Base-by-base conservation (phyloP, 2,797 vertebrate species). In the Bovichtus variegatus region DNA sequence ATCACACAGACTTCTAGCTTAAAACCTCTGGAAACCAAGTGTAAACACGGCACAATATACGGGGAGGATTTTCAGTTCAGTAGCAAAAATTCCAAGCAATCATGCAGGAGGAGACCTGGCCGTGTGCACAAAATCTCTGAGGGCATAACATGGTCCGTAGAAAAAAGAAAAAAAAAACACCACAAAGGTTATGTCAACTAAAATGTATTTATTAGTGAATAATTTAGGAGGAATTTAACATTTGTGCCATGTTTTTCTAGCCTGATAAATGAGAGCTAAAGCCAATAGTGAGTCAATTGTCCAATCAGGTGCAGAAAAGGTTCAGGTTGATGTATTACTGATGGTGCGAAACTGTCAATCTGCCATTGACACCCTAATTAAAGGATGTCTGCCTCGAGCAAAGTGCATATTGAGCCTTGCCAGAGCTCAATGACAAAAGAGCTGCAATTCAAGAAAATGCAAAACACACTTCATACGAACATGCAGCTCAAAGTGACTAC, bases 301-400 rank as follows among this genome's bases (percentile, higher is more conserved):
- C 46, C 50, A 71, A 11, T 60, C 61, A 67, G 53, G 25, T 62
- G 51, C 9, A 29, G 46, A 49, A 63, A 76, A 65, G 53, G 44
- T 70, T 68, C 16, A 15, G 54, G 44, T 69, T 76, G 58, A 46
- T 64, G 61, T 51, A 40, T 77, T 62, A 49, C 21, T 38, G 72
- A 71, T 12, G 46, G n/a, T 19, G 13, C 27, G 38, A 73, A n/a
- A 34, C 60, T 61, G 80, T 76, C 81, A 73, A 54, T 81, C 74
- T 78, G 72, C 43, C 75, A 68, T 38, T 77, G 78, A 73, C 72
- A 59, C 63, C 47, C 65, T 71, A 57, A 88, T 88, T 82, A 78
- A 82, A 71, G 44, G 21, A 66, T 40, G 31, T 62, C 72, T 57
- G 70, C 78, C 74, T 65, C 8, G 0, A 73, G 69, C 36, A 40